These are phyloP conservation scores for Drosophila oshimai DNA, from an alignment of 1,140 invertebrate species.

Conservation along the genomic window DNA sequence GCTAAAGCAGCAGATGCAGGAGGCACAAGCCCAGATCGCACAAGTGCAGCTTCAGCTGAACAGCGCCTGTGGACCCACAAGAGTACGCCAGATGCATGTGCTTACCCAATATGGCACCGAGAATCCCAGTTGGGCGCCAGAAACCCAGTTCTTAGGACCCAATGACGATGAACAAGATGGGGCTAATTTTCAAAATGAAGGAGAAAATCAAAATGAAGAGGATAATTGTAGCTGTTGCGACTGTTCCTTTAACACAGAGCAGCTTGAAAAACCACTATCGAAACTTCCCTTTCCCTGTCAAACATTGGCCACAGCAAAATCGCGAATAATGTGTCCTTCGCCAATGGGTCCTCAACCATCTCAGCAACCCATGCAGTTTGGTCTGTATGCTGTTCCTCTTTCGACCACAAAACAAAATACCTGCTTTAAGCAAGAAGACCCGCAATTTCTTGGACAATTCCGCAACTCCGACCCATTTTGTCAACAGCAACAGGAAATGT, in stretches of 20 bases:
- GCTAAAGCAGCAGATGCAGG: conserved; percentile 47
- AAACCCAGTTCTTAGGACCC: neutral
- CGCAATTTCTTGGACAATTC: too few species aligned
- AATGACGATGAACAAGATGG: neutral
- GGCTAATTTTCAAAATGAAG: neutral
- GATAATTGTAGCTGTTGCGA: neutral
- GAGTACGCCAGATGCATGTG: conserved; percentile 4
- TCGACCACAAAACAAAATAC: neutral
- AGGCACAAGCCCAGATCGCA: conserved; percentile 47
- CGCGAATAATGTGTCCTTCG: neutral
- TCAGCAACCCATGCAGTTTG: neutral
- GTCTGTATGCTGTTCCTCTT: neutral
- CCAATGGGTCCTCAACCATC: neutral
- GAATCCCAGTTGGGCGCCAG: neutral
- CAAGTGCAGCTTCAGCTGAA: conserved; percentile 47
- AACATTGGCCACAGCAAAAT: neutral
- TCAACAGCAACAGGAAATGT: neutral
- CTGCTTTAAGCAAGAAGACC: neutral
- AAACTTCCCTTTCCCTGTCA: neutral
- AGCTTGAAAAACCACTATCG: too few species aligned
- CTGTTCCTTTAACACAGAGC: neutral
- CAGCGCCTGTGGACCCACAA: conserved; percentile 2
- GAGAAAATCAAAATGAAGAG: neutral
- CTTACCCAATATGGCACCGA: neutral
- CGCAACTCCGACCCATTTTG: too few species aligned